phyloP scores from a whole-genome alignment of 2,888 invertebrate genomes.

The Cepaea hortensis region DNA sequence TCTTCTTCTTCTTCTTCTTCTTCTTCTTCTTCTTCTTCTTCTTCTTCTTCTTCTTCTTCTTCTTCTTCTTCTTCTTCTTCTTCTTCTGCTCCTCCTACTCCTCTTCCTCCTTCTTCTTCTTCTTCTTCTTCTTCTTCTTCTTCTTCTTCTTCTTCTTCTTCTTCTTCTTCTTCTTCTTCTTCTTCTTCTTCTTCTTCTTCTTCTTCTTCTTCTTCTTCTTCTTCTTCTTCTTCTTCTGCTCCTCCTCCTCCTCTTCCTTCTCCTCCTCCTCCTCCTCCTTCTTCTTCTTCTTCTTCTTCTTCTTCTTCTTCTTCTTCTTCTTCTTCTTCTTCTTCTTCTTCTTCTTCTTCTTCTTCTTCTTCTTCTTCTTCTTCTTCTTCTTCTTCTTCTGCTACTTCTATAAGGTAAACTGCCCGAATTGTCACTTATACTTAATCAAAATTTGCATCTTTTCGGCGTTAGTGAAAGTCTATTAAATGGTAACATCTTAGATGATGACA shows the following conservation, averaged over 20 bases:
- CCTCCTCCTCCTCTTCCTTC: constrained; percentile 2
- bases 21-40: too few relatives aligned
- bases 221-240: neutral
- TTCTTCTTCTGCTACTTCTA: constrained; percentile 9
- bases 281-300: constrained; percentile 16
- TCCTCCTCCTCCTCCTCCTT: neutral
- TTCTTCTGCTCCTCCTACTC: too few relatives aligned
- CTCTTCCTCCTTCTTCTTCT: too few relatives aligned
- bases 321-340: constrained; percentile 14
- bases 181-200: neutral
- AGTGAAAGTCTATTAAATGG: too few relatives aligned
- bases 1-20: too few relatives aligned
- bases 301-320: neutral
- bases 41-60: too few relatives aligned
- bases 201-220: neutral
- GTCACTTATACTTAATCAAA: too few relatives aligned
- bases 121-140: neutral
- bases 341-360: constrained; percentile 28
- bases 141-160: neutral
- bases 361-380: neutral
- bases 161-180: neutral
- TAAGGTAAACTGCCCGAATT: neutral
- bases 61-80: too few relatives aligned
- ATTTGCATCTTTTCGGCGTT: neutral
- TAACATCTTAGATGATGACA: too few relatives aligned